These are phyloP conservation scores for Microchrysa polita DNA, from an alignment of 2,888 invertebrate genomes.

Conservation along the genomic window DNA sequence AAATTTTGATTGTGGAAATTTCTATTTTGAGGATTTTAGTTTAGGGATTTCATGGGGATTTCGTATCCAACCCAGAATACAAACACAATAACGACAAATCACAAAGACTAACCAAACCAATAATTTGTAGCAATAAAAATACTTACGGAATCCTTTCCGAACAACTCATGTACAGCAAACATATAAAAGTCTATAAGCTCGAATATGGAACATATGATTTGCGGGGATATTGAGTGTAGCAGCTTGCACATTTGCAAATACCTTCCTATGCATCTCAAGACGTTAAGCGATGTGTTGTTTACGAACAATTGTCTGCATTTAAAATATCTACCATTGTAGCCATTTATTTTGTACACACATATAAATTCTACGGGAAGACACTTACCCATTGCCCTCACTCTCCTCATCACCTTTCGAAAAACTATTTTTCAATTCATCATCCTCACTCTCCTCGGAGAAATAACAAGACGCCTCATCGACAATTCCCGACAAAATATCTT, in stretches of 20 bases:
- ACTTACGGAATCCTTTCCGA: conserved; percentile 76
- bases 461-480: conserved; percentile 65
- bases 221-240: conserved; percentile 87
- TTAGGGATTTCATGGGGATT: too few species aligned
- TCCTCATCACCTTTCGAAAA: conserved; percentile 57
- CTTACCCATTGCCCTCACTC: conserved; percentile 51
- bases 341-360: conserved; percentile 1
- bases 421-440: conserved; percentile 59
- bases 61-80: too few species aligned
- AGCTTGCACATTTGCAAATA: conserved; percentile 94
- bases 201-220: conserved; percentile 90
- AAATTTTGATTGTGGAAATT: too few species aligned
- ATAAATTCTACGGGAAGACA: background rate
- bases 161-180: conserved; percentile 87
- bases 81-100: too few species aligned
- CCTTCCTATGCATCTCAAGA: conserved; percentile 87
- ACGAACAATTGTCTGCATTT: conserved; percentile 70
- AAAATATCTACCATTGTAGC: conserved; percentile 32
- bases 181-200: conserved; percentile 95
- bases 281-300: conserved; percentile 91
- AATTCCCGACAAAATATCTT: conserved; percentile 72
- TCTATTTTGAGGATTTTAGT: too few species aligned
- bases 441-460: conserved; percentile 64
- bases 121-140: background rate
- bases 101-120: background rate